Conservation (phyloP, 2,113 vertebrate species). For the Phylloscopus trochiloides region DNA sequence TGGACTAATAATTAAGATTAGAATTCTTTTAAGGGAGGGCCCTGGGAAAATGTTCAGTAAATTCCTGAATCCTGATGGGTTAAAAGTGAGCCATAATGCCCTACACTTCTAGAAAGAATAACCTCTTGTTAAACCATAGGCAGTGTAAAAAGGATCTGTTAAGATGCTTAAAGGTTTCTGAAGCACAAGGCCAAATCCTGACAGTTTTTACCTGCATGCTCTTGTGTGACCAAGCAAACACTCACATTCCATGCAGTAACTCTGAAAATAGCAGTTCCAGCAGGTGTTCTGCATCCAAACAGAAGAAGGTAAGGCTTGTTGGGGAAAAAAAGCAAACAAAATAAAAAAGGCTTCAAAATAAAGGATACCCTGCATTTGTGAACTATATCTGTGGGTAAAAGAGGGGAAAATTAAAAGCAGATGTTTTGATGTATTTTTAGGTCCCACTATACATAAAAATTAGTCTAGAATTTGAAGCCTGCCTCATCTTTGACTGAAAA, state of each 20-base stretch:
- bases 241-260: not conserved
- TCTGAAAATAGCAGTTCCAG: not conserved
- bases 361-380: not conserved
- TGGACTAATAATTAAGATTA: not conserved
- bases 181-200: not conserved
- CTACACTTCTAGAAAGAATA: not conserved
- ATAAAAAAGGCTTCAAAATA: not conserved
- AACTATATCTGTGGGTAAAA: not conserved
- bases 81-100: not conserved
- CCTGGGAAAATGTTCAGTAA: not conserved
- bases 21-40: not conserved
- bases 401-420: not conserved
- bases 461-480: not conserved
- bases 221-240: not conserved
- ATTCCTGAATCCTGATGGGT: not conserved
- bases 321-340: not conserved
- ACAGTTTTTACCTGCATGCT: accelerated
- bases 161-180: not conserved
- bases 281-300: not conserved
- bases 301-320: not conserved
- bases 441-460: not conserved
- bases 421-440: not conserved
- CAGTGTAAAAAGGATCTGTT: not conserved
- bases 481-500: not conserved
- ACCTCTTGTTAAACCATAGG: not conserved